These are phyloP conservation scores for Ornithoptera alexandrae DNA, from an alignment of 2,888 invertebrate species.

Conservation along the genomic window DNA sequence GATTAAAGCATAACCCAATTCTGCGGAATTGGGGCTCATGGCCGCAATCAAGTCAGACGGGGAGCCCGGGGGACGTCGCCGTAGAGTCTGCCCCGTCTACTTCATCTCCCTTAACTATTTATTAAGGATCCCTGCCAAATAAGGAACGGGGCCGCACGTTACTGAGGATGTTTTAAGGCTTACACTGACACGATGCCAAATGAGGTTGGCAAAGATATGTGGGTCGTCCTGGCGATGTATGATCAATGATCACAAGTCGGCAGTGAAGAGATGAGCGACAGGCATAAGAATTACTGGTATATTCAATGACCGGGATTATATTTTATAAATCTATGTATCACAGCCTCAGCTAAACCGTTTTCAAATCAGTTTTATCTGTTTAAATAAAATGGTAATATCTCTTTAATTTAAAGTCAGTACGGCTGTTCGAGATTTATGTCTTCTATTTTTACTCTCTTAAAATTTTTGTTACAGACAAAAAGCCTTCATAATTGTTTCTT, in stretches of 20 bases:
- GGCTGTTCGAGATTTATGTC: too few species aligned
- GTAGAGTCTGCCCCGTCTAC: slow-evolving; percentile 11
- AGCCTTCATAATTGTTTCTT: too few species aligned
- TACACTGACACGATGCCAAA: slow-evolving; percentile 14
- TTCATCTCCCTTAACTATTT: slow-evolving; percentile 13
- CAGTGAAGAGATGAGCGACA: too few species aligned
- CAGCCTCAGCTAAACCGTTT: too few species aligned
- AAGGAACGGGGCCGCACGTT: slow-evolving; percentile 18
- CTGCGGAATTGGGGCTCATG: slow-evolving; percentile 18
- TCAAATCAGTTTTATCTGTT: too few species aligned
- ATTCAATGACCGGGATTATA: too few species aligned
- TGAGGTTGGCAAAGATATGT: slow-evolving; percentile 20
- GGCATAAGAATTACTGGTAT: too few species aligned
- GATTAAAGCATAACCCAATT: slow-evolving; percentile 27
- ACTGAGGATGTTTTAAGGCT: slow-evolving; percentile 13
- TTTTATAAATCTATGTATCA: too few species aligned
- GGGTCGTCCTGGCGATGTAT: background rate
- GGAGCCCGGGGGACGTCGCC: slow-evolving; percentile 13
- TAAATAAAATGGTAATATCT: too few species aligned
- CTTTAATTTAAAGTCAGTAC: too few species aligned
- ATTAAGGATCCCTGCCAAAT: slow-evolving; percentile 27
- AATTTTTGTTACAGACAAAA: too few species aligned
- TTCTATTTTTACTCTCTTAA: too few species aligned
- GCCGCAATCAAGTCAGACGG: slow-evolving; percentile 19
- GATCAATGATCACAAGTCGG: background rate